Percentiles rank a stretch among this genome's conserved stretches.
phyloP scores from a whole-genome alignment of 2,888 invertebrate species.

The Hyposoter didymator region DNA sequence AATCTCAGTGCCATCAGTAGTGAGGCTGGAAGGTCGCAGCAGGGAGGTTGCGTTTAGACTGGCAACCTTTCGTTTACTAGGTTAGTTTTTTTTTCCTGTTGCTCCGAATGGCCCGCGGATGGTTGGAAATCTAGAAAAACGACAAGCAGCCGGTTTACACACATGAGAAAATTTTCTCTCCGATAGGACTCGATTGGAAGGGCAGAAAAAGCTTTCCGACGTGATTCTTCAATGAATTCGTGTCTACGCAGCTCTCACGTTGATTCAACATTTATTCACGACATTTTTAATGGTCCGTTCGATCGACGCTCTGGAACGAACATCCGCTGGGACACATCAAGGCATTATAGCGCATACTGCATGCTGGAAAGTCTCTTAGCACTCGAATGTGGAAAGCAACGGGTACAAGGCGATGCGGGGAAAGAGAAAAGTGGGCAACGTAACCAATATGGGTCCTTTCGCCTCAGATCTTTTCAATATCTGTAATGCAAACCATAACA shows the following conservation, averaged over 20 bases:
- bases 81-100: neutral
- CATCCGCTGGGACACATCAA: neutral
- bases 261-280: neutral
- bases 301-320: neutral
- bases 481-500: slow-evolving; percentile 65
- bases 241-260: neutral
- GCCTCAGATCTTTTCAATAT: slow-evolving; percentile 59
- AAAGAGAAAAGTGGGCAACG: slow-evolving; percentile 24
- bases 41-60: slow-evolving; percentile 1
- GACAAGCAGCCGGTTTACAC: neutral
- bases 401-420: neutral
- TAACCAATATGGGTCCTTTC: slow-evolving; percentile 39
- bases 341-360: slow-evolving; percentile 8
- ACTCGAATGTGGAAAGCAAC: neutral
- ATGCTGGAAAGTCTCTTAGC: slow-evolving; percentile 42
- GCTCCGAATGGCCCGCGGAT: neutral
- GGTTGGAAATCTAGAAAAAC: neutral
- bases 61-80: slow-evolving; percentile 8
- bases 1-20: slow-evolving; percentile 67
- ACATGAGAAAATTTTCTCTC: neutral
- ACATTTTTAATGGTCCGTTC: neutral
- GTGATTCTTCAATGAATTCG: neutral
- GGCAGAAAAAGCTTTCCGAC: neutral
- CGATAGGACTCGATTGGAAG: neutral
- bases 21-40: neutral